Evolutionary conservation across 1,140 invertebrate species (phyloP), one percentile per base, ranked within the genome.

Genomic region (Andricus grossulariae): DNA sequence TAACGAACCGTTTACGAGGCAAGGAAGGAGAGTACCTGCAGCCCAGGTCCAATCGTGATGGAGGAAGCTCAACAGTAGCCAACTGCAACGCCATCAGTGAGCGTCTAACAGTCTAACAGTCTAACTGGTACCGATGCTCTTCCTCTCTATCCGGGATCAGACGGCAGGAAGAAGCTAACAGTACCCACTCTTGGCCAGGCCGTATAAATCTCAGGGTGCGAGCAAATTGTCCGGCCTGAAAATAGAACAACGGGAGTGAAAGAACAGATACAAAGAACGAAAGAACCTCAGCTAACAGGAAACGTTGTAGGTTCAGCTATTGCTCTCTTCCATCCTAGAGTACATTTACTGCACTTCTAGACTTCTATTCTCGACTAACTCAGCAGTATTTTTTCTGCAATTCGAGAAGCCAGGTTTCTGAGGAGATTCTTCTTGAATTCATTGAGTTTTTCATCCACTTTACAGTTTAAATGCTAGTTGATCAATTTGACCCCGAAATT

Each of bases 141-240:
- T 79, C 82, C 73, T 55, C 55, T 74, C 45, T 16, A 57, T 32
- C 16, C 54, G 76, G 54, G 60, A 78, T 82, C 78, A 72, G 51
- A 73, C 80, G 74, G 75, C 74, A 79, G 79, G 80, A 83, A 79
- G 77, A 82, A 85, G 84, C 84, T 87, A 87, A 87, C 84, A 86
- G 85, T 87, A 87, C 83, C 74, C 74, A 77, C 81, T 80, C 82
- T 83, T 85, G 66, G 45, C 50, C 73, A 76, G 75, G 73, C 82
- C 80, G 82, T 84, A 88, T 88, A 89, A 89, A 88, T 87, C 88
- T 88, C 77, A 73, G 78, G 82, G 87, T 85, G 82, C 85, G 82
- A 88, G 88, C 87, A 89, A 89, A 89, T 89, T 88, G 88, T 89
- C 85, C 78, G 76, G 80, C 73, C 78, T 52, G 80, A 72, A 85